phyloP scores from a whole-genome alignment of 2,888 invertebrate genomes.

The Cephalotes varians region DNA sequence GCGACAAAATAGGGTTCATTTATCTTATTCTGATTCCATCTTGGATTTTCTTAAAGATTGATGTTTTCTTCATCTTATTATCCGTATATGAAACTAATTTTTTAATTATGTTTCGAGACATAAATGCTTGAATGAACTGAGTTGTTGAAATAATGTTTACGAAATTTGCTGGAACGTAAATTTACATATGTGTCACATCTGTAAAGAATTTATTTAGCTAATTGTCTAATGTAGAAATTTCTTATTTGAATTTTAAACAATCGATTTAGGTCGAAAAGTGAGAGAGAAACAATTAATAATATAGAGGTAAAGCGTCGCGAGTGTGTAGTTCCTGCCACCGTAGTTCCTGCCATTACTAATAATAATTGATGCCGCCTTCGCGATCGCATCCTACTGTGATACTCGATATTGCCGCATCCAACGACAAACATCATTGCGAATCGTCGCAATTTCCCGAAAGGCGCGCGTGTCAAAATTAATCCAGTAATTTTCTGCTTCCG shows the following conservation, averaged over 20 bases:
- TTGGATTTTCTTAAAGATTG: not conserved
- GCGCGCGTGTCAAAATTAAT: slow-evolving; percentile 42
- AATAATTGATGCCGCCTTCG: not conserved
- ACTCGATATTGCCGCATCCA: not conserved
- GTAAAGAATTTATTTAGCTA: not conserved
- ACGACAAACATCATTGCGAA: slow-evolving; percentile 13
- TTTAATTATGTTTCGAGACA: not conserved
- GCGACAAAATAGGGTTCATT: slow-evolving; percentile 46
- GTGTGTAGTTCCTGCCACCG: too few relatives aligned
- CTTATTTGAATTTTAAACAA: not conserved
- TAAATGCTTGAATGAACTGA: not conserved
- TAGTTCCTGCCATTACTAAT: not conserved
- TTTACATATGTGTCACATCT: not conserved
- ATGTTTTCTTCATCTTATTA: not conserved
- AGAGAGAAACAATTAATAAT: not conserved
- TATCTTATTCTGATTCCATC: slow-evolving; percentile 1
- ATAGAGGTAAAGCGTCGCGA: not conserved
- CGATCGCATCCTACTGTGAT: not conserved
- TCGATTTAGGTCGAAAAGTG: not conserved
- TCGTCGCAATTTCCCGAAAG: slow-evolving; percentile 27
- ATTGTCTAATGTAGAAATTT: not conserved
- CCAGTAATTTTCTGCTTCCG: slow-evolving; percentile 26
- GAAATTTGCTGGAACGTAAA: not conserved
- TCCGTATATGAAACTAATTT: not conserved
- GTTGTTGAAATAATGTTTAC: not conserved